Evolutionary conservation across 1,140 invertebrate species (phyloP), one percentile per base, ranked within the genome.

Genomic region (Dufourea novaeangliae): DNA sequence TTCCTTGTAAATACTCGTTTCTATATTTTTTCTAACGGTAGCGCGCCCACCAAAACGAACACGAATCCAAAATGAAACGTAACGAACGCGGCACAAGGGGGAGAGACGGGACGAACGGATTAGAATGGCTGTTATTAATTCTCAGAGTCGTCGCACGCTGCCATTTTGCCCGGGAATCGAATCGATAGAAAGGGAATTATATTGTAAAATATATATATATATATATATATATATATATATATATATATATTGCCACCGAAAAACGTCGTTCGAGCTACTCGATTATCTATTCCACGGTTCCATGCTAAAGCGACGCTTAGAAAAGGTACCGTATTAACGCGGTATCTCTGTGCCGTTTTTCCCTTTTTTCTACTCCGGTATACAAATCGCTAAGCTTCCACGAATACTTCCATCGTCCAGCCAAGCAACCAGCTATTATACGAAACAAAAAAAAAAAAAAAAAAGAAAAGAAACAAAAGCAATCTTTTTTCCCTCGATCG

Each of bases 11-110:
- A 84, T 84, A 84, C 78, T 78, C 82, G 50, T 85, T 85, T 84
- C 78, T 79, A 84, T 84, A 83, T 84, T 84, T 84, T 84, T 84
- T 85, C 82, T 85, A 84, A n/a, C 78, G 50, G 77, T 85, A 84
- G 73, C 68, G 22, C 74, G n/a, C 54, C 27, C 62, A 84, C 79
- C 83, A 84, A n/a, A n/a, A 80, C 63, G 78, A 85, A 80, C 34
- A 64, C 66, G 37, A 77, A 59, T 66, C 41, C 25, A 52, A 39
- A 70, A 39, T 14, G 22, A 29, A 50, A 63, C 32, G 17, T 44
- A 14, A 72, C 17, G 72, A 56, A 76, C 46, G 20, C 12, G 29
- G 39, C 10, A 66, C 5, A 54, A 20, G 46, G 41, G 46, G 27
- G 34, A 46, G 64, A 76, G 61, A 70, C 32, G 56, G 61, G 20